Percentiles rank a stretch among this genome's conserved stretches.
Conservation (phyloP, 1,140 invertebrate genomes). For the Anoplolepis gracilipes region DNA sequence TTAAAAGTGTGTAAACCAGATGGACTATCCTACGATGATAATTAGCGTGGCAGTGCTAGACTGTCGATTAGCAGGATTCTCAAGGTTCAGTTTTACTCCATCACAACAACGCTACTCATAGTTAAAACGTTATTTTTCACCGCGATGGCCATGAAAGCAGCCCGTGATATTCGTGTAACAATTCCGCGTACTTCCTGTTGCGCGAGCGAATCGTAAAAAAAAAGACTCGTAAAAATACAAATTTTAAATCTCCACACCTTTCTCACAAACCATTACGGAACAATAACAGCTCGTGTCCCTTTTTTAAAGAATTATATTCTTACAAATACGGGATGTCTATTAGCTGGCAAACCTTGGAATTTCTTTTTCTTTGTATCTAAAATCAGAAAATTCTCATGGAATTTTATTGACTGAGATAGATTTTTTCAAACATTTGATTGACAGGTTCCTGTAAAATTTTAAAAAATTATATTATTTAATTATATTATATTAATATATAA, state of each 20-base stretch:
- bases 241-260: background rate
- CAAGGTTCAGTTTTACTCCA: slow-evolving; percentile 62
- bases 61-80: slow-evolving; percentile 62
- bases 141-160: background rate
- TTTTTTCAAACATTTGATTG: too few species aligned
- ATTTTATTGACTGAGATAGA: too few species aligned
- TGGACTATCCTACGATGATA: slow-evolving; percentile 45
- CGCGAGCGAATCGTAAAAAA: background rate
- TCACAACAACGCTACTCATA: background rate
- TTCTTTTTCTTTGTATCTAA: too few species aligned
- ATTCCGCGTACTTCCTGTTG: background rate
- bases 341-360: too few species aligned
- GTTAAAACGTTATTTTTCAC: slow-evolving; percentile 11
- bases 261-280: background rate
- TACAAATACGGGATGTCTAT: too few species aligned
- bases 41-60: slow-evolving; percentile 65
- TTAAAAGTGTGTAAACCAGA: slow-evolving; percentile 47
- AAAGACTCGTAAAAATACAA: background rate
- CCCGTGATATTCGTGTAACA: background rate
- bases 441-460: too few species aligned
- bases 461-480: too few species aligned
- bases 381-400: too few species aligned
- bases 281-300: too few species aligned
- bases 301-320: background rate
- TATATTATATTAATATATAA: too few species aligned